phyloP scores from a whole-genome alignment of 2,888 invertebrate species.

The Drosophila rellima region DNA sequence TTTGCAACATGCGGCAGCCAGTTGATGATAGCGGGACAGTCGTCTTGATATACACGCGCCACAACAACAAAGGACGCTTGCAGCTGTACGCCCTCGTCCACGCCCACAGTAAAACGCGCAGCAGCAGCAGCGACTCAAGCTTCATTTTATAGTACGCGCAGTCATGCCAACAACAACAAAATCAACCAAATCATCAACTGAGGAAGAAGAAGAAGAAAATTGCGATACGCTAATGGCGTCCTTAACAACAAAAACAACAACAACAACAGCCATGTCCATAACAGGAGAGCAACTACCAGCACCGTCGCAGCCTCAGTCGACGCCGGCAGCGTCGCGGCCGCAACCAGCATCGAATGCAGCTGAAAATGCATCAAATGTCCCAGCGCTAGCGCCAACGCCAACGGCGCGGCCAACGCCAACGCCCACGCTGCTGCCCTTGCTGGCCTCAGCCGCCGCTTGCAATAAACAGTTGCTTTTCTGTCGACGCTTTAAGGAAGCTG shows the following conservation, averaged over 20 bases:
- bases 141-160: constrained; percentile 70
- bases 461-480: constrained; percentile 81
- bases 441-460: constrained; percentile 64
- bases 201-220: constrained; percentile 49
- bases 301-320: constrained; percentile 14
- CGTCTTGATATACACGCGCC: constrained; percentile 33
- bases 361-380: constrained; percentile 8
- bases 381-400: constrained; percentile 37
- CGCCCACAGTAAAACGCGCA: constrained; percentile 40
- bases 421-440: constrained; percentile 62
- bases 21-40: constrained; percentile 46
- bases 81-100: constrained; percentile 53
- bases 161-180: constrained; percentile 69
- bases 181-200: constrained; percentile 44
- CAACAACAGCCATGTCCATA: constrained; percentile 23
- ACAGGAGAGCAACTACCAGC: constrained; percentile 19
- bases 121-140: constrained; percentile 38
- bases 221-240: constrained; percentile 70
- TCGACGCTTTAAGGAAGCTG: constrained; percentile 80
- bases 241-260: constrained; percentile 40
- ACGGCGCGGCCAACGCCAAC: constrained; percentile 34
- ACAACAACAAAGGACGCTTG: constrained; percentile 63
- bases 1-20: constrained; percentile 73
- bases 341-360: constrained; percentile 23
- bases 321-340: constrained; percentile 13